These are phyloP conservation scores for Uria aalge DNA, from an alignment of 2,113 vertebrate species.

Conservation along the genomic window DNA sequence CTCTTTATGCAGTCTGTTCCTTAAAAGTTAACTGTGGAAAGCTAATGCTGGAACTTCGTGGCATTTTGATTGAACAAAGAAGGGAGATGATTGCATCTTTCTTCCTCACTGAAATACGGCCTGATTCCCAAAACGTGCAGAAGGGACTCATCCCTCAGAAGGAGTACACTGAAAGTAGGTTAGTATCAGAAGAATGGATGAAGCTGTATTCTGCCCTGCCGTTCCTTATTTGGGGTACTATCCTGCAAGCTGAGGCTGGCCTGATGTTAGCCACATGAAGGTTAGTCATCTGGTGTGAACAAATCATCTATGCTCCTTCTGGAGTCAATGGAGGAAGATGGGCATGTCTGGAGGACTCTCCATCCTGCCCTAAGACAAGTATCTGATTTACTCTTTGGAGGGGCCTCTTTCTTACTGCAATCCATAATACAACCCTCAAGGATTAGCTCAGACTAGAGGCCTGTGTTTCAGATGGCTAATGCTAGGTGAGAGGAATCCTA, in stretches of 20 bases:
- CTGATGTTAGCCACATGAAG: accelerated
- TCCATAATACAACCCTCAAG: not conserved
- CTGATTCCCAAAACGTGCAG: not conserved
- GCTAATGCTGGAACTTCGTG: not conserved
- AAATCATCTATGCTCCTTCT: not conserved
- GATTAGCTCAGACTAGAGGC: not conserved
- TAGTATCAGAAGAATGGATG: not conserved
- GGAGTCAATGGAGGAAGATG: not conserved
- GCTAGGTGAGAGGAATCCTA: not conserved
- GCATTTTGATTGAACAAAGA: not conserved
- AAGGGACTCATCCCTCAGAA: not conserved
- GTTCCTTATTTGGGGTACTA: not conserved
- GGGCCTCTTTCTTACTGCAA: not conserved
- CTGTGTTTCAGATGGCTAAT: not conserved
- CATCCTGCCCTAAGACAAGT: not conserved
- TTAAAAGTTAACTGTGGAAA: not conserved
- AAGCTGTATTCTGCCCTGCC: not conserved
- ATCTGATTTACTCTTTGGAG: not conserved
- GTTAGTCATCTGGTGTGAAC: not conserved
- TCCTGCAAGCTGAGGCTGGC: not conserved
- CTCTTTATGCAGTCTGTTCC: not conserved
- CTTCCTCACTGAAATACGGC: not conserved
- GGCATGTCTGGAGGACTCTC: not conserved
- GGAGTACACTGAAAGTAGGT: not conserved
- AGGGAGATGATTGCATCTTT: not conserved